Evolutionary conservation across 2,888 invertebrate genomes (phyloP), one percentile per base, ranked within the genome.

Genomic region (Rhamphomyia laevipes): DNA sequence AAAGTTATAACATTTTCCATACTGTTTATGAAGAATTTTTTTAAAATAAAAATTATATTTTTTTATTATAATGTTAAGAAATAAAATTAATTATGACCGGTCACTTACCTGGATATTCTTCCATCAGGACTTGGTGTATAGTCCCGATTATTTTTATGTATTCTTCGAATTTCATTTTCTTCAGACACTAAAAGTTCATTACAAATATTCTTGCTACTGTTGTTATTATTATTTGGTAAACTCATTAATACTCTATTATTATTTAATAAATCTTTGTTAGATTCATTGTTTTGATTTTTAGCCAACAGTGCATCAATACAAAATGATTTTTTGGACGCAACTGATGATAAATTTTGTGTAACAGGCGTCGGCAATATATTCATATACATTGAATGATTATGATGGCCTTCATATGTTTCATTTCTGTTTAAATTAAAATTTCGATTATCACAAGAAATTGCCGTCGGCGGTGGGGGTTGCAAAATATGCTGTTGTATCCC

Each of bases 231-330:
- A 12, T 38, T 64, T 1, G 67, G 59, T 12, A 71, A 13, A n/a
- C n/a, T 13, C 13, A 33, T 33, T 35, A 13, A n/a, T 2, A n/a
- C 35, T n/a, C 6, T 11, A 9, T 30, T n/a, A n/a, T 35, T n/a
- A 7, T 35, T n/a, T n/a, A 35, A 35, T 35, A 5, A 13, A 5
- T 35, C 13, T 5, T 35, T 35, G 5, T 13, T n/a, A 5, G n/a
- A 5, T 18, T 67, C 64, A 51, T 61, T 61, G 47, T 67, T 61
- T 47, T 67, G 69, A 54, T 67, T 77, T 47, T 80, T 77, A 0
- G 89, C 88, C 3, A 93, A 69, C 3, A 93, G 68, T 0, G 92
- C 91, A 62, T 93, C 93, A 56, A 93, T 93, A 63, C 92, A 90
- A 63, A 93, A 93, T 0, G 91, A 90, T 46, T 86, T 85, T 56